Conservation (phyloP, 92 coral and sea anemone genomes). For the Siderastrea radians region DNA sequence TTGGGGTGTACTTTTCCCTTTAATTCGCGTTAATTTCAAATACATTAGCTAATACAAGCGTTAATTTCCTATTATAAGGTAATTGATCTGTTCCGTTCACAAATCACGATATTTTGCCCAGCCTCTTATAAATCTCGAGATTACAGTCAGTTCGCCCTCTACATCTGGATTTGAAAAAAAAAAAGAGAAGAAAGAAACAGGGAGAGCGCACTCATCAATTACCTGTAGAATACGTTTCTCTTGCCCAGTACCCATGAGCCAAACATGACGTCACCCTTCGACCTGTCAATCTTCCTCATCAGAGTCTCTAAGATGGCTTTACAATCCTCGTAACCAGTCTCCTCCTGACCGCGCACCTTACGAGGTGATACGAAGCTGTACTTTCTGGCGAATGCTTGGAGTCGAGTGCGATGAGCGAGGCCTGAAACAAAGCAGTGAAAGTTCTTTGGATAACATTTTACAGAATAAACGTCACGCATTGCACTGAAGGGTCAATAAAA, state of each 20-base stretch:
- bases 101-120: no score
- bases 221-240: constrained; percentile 81
- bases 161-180: no score
- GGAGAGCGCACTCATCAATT: not conserved
- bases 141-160: no score
- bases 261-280: constrained; percentile 55
- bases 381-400: constrained; percentile 74
- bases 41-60: no score
- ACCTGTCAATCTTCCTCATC: constrained; percentile 51
- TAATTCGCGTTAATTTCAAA: no score
- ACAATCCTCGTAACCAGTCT: constrained; percentile 80
- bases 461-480: not conserved
- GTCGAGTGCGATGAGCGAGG: constrained; percentile 80
- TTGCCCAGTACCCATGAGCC: constrained; percentile 84
- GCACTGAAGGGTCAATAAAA: not conserved
- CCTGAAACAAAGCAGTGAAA: constrained; percentile 54
- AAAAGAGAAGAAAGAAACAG: no score
- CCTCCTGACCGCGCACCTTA: constrained; percentile 54
- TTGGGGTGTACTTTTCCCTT: no score
- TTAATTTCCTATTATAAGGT: no score
- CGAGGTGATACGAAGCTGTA: constrained; percentile 76
- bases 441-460: not conserved
- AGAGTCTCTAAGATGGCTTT: constrained; percentile 71
- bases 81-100: no score
- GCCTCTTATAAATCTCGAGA: no score